Percentiles rank a stretch among this genome's conserved stretches.
These are phyloP conservation scores for Molorchus minor DNA, from an alignment of 2,888 invertebrate species.

Conservation along the genomic window DNA sequence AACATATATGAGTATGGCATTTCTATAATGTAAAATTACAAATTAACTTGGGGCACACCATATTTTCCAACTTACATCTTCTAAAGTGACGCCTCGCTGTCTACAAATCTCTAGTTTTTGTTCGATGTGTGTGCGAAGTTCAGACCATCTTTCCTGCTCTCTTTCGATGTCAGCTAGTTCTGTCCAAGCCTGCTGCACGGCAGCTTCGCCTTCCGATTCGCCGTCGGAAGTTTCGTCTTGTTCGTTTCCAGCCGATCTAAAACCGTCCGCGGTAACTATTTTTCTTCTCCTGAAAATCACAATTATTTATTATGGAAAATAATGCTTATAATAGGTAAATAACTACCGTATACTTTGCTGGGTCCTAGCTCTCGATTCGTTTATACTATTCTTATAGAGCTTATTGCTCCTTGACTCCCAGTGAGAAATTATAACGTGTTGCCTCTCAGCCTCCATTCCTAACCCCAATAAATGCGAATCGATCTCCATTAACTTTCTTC, in stretches of 20 bases:
- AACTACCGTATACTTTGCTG: constrained; percentile 71
- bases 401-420: constrained; percentile 88
- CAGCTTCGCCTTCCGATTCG: constrained; percentile 69
- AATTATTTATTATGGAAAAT: not conserved
- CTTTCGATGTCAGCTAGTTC: constrained; percentile 85
- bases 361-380: constrained; percentile 68
- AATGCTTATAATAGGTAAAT: no score
- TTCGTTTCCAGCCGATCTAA: constrained; percentile 59
- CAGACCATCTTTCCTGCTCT: constrained; percentile 84
- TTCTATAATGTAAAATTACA: not conserved
- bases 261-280: constrained; percentile 54
- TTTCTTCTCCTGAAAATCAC: constrained; percentile 45
- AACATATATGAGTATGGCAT: constrained; percentile 1
- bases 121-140: constrained; percentile 79
- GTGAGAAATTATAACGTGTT: constrained; percentile 87
- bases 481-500: constrained; percentile 87
- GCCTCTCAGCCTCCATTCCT: constrained; percentile 87
- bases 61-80: constrained; percentile 72
- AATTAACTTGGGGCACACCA: not conserved
- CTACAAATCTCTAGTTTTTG: constrained; percentile 83
- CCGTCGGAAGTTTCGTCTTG: constrained; percentile 54
- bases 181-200: constrained; percentile 83
- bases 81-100: constrained; percentile 79
- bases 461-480: constrained; percentile 89
- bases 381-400: constrained; percentile 70